A percentile compares a stretch with the other conserved stretches of the same genome.
These are phyloP conservation scores for Aspidiotus rigidus DNA, from an alignment of 2,888 invertebrate genomes.

Conservation along the genomic window DNA sequence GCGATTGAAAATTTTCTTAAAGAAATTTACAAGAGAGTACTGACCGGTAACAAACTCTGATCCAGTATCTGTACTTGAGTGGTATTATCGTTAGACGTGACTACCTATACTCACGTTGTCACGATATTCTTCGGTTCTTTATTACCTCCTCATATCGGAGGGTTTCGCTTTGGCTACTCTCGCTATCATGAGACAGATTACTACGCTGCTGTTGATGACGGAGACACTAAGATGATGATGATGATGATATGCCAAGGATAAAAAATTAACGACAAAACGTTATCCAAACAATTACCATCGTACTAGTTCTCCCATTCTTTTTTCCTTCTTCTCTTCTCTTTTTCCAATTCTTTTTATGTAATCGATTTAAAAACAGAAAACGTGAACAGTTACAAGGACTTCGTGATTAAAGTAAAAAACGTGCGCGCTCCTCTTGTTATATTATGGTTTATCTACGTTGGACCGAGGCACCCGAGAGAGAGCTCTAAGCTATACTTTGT, in stretches of 20 bases:
- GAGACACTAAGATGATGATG: too few species aligned
- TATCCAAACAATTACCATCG: slow-evolving; percentile 1
- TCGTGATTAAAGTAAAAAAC: background rate
- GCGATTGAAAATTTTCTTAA: too few species aligned
- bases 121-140: too few species aligned
- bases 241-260: background rate
- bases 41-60: too few species aligned
- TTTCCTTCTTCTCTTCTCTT: too few species aligned
- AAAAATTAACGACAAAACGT: background rate
- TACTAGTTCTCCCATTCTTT: background rate
- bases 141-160: too few species aligned
- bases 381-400: slow-evolving; percentile 4
- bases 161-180: background rate
- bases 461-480: too few species aligned
- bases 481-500: too few species aligned
- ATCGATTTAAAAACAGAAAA: background rate
- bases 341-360: background rate
- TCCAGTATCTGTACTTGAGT: too few species aligned
- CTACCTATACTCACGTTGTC: too few species aligned
- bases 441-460: background rate
- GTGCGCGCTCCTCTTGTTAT: background rate
- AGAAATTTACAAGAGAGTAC: too few species aligned
- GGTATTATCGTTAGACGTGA: too few species aligned
- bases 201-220: background rate
- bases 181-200: background rate